Evolutionary conservation across 2,888 invertebrate genomes (phyloP).

Genomic region (Lochmaea capreae): DNA sequence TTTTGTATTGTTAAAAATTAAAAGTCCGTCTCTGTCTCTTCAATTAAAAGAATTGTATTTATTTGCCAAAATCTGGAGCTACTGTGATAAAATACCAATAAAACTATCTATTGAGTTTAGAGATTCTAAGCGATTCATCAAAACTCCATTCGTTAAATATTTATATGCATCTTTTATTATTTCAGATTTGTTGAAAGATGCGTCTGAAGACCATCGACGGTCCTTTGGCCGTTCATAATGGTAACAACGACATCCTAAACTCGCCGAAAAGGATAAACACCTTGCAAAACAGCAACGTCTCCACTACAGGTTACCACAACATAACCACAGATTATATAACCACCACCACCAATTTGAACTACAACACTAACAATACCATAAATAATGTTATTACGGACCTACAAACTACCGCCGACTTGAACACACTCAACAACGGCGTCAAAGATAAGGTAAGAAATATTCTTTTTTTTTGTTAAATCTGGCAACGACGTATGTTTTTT

Average conservation of each 20-base stretch:
- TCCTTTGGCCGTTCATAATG: constrained; percentile 63
- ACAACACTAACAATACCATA: constrained; percentile 26
- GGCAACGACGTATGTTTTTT: background rate
- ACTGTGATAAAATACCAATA: too few species aligned
- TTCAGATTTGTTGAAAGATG: constrained; percentile 61
- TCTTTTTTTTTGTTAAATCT: background rate
- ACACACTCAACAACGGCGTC: constrained; percentile 49
- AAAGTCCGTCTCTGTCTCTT: too few species aligned
- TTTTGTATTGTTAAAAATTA: too few species aligned
- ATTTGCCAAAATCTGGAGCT: too few species aligned
- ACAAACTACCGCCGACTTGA: constrained; percentile 42
- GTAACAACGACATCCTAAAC: constrained; percentile 60
- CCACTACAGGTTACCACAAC: constrained; percentile 37
- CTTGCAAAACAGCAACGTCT: constrained; percentile 62
- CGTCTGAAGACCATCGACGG: constrained; percentile 65
- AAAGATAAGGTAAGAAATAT: constrained; percentile 46
- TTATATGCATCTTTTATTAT: constrained; percentile 43
- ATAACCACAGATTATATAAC: constrained; percentile 24
- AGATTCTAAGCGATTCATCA: too few species aligned
- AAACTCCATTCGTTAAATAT: background rate
- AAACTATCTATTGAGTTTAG: too few species aligned
- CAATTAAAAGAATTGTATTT: too few species aligned
- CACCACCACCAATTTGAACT: constrained; percentile 15
- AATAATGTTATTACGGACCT: constrained; percentile 37
- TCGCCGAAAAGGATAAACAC: constrained; percentile 65